Base-by-base conservation (phyloP, 2,888 invertebrate species). In the Tipula confusa region DNA sequence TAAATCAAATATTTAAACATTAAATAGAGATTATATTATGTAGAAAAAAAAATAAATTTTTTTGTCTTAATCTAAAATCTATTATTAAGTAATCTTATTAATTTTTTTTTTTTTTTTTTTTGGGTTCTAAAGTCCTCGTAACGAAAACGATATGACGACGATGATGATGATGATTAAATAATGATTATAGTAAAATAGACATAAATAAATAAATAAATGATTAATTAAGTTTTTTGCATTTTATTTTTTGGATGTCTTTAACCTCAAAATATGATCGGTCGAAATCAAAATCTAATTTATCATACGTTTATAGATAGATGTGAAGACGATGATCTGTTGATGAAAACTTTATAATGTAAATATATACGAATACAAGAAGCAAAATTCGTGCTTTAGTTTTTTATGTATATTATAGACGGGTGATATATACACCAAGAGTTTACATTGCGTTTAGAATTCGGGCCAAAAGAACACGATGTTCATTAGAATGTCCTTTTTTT, bases 1-100 rank as follows among this genome's bases (percentile, higher is more conserved):
- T 64, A 64, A 64, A 64, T 64, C 64, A 64, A 64, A 64, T 64
- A 64, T 64, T 64, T 64, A 64, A 64, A 64, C 64, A 64, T 64
- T 18, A 64, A 64, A 64, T 64, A 64, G n/a, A 64, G 64, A 64
- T 64, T 64, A 64, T 24, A 24, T 9, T 9, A 24, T 9, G 9
- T 24, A 64, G 6, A 48, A 18, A 18, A 48, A 48, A 64, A 43
- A 64, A 43, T n/a, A n/a, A 33, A 33, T 2, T 33, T 33, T 11
- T 33, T 24, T 9, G 64, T 64, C 43, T 43, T 43, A 64, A 64
- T 64, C 64, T 64, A 24, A 64, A 64, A 24, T 64, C 64, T 24
- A 64, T 64, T 24, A 24, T 64, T 64, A 64, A 64, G 24, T 64
- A 64, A 18, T 64, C 18, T 18, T 64, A 64, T 64, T 24, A 64